These are phyloP conservation scores for Ochropleura leucogaster DNA, from an alignment of 2,888 invertebrate genomes.

Conservation along the genomic window DNA sequence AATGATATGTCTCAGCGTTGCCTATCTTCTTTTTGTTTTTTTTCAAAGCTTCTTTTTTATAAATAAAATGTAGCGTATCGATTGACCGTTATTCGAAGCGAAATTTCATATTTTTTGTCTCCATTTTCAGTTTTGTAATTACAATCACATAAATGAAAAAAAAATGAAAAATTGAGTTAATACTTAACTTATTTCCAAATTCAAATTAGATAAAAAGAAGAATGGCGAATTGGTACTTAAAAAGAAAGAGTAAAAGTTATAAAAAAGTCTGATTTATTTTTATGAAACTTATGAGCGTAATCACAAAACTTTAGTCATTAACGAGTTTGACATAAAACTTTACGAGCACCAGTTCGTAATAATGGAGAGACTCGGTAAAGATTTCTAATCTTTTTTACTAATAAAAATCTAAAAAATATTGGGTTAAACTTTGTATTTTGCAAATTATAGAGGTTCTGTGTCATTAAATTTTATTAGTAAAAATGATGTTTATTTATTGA, in stretches of 20 bases:
- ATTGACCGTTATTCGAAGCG: slow-evolving; percentile 84
- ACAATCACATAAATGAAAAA: slow-evolving; percentile 53
- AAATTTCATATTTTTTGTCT: slow-evolving; percentile 71
- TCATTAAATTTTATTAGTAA: slow-evolving; percentile 67
- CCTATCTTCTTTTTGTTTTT: slow-evolving; percentile 71
- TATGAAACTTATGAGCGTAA: slow-evolving; percentile 39
- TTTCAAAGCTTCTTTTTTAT: slow-evolving; percentile 67
- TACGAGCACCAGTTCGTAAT: slow-evolving; percentile 57
- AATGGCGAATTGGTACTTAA: background rate
- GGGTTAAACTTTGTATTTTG: slow-evolving; percentile 37
- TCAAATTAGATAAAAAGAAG: slow-evolving; percentile 9
- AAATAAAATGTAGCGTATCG: slow-evolving; percentile 81
- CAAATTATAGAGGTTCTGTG: slow-evolving; percentile 46
- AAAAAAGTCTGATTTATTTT: slow-evolving; percentile 32
- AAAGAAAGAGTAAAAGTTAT: slow-evolving; percentile 32
- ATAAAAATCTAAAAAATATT: slow-evolving; percentile 63
- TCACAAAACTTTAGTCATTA: slow-evolving; percentile 59
- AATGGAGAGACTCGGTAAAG: slow-evolving; percentile 63
- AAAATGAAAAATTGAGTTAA: background rate
- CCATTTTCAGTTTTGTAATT: slow-evolving; percentile 73
- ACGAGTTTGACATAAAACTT: slow-evolving; percentile 53
- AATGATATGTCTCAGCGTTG: slow-evolving; percentile 72
- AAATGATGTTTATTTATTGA: slow-evolving; percentile 45
- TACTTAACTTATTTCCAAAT: background rate
- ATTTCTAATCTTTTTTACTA: slow-evolving; percentile 63